Conservation (phyloP, 1,140 invertebrate species). For the Magallana angulata region DNA sequence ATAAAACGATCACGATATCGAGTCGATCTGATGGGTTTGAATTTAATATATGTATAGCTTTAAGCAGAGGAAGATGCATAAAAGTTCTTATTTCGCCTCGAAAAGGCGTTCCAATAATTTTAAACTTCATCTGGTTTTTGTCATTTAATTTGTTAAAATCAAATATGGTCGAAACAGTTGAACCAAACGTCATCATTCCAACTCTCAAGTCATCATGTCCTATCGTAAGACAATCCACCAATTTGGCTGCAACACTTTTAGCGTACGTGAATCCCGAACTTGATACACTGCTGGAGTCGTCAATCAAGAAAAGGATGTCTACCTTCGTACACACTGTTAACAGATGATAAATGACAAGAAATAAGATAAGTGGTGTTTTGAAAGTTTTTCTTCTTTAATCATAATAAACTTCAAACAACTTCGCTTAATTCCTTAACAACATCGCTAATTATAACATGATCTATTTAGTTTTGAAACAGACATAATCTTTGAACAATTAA, state of each 20-base stretch:
- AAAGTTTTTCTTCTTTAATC: no score
- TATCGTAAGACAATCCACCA: neutral
- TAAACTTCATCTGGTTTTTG: neutral
- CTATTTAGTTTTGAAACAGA: no score
- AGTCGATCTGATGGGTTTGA: slow-evolving; percentile 1
- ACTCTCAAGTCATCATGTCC: neutral
- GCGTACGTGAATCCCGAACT: neutral
- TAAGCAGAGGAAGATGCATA: neutral
- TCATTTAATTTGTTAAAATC: neutral
- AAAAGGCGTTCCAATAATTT: neutral
- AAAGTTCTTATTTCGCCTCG: neutral
- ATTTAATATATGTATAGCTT: neutral
- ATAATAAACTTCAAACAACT: no score
- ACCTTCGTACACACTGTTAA: neutral
- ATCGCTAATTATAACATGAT: no score
- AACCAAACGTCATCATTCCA: neutral
- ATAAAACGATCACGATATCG: neutral
- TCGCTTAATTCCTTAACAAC: no score
- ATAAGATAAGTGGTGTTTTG: no score
- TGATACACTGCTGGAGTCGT: slow-evolving; percentile 4
- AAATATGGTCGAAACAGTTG: neutral
- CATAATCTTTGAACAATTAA: no score
- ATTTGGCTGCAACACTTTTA: neutral
- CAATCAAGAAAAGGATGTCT: neutral
- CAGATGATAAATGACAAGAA: no score